phyloP scores from a whole-genome alignment of 2,113 vertebrate species.

The Nerophis lumbriciformis region DNA sequence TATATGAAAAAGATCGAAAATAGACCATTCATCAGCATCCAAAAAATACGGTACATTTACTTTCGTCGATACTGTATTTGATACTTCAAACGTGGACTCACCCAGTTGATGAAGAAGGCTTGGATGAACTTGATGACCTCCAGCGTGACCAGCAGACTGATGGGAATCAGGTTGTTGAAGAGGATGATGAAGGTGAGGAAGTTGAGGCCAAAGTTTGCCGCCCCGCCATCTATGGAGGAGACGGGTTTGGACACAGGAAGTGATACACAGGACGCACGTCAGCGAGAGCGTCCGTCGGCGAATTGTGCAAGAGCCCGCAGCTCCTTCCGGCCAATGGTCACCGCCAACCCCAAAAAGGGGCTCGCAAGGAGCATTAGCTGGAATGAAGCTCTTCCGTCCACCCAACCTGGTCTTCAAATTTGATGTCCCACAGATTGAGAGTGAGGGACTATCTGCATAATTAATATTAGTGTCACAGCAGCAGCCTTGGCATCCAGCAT shows the following conservation, averaged over 20 bases:
- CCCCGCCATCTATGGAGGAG: slow-evolving; percentile 84
- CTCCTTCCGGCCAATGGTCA: slow-evolving; percentile 60
- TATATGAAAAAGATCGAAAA: too few species aligned
- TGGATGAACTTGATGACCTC: slow-evolving; percentile 99
- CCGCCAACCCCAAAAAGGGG: slow-evolving; percentile 56
- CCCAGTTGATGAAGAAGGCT: slow-evolving; percentile 99
- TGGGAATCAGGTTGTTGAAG: slow-evolving; percentile 99
- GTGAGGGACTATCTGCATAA: slow-evolving; percentile 51
- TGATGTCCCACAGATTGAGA: slow-evolving; percentile 54
- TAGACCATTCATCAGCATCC: too few species aligned
- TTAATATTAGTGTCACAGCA: slow-evolving; percentile 60
- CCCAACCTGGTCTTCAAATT: slow-evolving; percentile 61
- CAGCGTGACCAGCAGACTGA: slow-evolving; percentile 95
- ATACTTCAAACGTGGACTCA: slow-evolving; percentile 63
- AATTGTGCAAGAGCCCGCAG: slow-evolving; percentile 56
- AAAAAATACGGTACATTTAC: too few species aligned
- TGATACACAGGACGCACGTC: slow-evolving; percentile 49
- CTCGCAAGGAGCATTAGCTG: slow-evolving; percentile 62
- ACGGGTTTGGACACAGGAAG: slow-evolving; percentile 53
- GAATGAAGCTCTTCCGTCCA: slow-evolving; percentile 60
- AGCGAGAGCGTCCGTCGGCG: slow-evolving; percentile 25
- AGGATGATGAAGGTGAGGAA: slow-evolving; percentile 99
- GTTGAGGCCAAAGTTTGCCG: slow-evolving; percentile 95
- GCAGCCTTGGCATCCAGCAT: slow-evolving; percentile 72
- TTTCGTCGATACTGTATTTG: too few species aligned